Evolutionary conservation across 2,113 vertebrate species (phyloP).

Genomic region (Hemiprocne comata): DNA sequence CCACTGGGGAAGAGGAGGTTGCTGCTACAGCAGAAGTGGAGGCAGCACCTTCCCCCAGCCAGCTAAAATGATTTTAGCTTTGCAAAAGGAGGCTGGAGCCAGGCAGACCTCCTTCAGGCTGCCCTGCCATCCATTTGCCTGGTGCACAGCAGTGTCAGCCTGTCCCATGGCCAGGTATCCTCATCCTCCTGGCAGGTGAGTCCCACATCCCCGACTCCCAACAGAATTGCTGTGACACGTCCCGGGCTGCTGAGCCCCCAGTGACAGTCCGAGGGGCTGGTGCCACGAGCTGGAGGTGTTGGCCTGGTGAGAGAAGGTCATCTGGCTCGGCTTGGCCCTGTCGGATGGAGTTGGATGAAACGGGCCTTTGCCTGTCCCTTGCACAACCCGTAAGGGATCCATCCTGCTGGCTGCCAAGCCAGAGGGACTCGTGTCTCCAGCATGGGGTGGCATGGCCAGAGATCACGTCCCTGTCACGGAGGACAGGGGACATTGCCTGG

Average conservation of each 20-base stretch:
- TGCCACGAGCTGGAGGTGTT: background rate
- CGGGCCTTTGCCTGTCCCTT: background rate
- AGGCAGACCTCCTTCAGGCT: background rate
- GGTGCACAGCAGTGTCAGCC: accelerated
- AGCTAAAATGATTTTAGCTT: background rate
- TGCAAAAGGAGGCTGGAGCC: background rate
- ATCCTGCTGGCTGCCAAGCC: slow-evolving; percentile 7
- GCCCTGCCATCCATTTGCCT: background rate
- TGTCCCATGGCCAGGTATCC: background rate
- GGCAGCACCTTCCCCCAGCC: background rate
- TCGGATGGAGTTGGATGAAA: background rate
- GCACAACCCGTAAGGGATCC: slow-evolving; percentile 23
- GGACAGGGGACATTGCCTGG: background rate
- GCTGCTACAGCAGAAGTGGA: background rate
- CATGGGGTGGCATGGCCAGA: background rate
- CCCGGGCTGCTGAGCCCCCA: accelerated
- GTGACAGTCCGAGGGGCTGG: background rate
- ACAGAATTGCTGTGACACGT: accelerated
- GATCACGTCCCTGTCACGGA: background rate
- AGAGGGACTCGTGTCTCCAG: background rate
- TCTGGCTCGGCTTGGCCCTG: background rate
- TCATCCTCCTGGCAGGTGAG: background rate
- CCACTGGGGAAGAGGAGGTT: background rate
- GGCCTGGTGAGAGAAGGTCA: slow-evolving; percentile 9
- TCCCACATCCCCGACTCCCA: background rate